Percentiles rank a stretch among this genome's conserved stretches.
Evolutionary conservation across 2,797 vertebrate species (phyloP).

Genomic region (Alcedo quadribrachys): DNA sequence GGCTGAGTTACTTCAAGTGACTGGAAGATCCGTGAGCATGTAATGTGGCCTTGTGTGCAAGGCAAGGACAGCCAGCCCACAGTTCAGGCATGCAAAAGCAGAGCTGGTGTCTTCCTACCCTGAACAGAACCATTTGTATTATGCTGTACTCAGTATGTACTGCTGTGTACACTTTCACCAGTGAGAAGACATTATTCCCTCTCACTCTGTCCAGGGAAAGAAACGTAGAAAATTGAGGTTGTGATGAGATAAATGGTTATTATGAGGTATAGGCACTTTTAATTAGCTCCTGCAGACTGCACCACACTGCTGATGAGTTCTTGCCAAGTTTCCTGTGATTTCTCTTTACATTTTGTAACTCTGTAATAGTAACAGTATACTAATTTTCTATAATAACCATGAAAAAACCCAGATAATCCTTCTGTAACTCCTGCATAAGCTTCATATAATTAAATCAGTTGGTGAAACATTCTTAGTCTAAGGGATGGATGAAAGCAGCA

Average conservation of each 20-base stretch:
- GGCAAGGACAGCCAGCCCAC: background rate
- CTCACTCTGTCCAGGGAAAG: background rate
- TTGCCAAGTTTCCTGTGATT: constrained; percentile 66
- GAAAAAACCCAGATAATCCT: constrained; percentile 71
- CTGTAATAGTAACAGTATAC: constrained; percentile 54
- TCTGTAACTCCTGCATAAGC: constrained; percentile 48
- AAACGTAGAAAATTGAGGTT: background rate
- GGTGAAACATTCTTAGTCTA: constrained; percentile 24
- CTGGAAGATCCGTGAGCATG: background rate
- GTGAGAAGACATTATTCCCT: background rate
- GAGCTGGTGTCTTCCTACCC: background rate
- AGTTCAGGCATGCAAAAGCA: background rate
- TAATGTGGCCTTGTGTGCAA: background rate
- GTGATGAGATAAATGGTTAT: constrained; percentile 52
- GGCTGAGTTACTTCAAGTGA: background rate
- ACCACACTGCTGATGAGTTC: constrained; percentile 56
- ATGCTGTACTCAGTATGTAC: background rate
- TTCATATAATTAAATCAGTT: constrained; percentile 62
- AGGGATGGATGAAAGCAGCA: background rate
- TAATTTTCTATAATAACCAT: constrained; percentile 59
- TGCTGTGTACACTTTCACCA: background rate
- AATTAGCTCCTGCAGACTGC: constrained; percentile 63
- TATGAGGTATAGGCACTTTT: constrained; percentile 58
- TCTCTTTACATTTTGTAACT: constrained; percentile 62
- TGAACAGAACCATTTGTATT: background rate